Conservation (phyloP, 1,140 invertebrate species). For the Dinothrombium tinctorium region DNA sequence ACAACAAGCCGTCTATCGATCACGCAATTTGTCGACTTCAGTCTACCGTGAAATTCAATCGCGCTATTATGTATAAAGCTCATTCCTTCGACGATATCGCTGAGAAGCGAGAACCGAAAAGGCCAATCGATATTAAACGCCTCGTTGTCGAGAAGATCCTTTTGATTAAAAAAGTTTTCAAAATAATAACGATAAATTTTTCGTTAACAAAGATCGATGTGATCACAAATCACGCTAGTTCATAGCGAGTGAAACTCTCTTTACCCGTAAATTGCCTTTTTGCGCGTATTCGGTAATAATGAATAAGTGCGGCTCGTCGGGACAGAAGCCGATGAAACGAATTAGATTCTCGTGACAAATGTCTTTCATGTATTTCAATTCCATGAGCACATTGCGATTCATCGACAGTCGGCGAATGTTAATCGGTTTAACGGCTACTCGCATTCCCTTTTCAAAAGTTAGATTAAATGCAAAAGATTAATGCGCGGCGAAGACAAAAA, state of each 20-base stretch:
- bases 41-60: constrained; percentile 72
- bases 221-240: neutral
- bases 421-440: constrained; percentile 15
- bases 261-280: constrained; percentile 57
- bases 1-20: constrained; percentile 90
- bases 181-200: neutral
- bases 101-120: constrained; percentile 71
- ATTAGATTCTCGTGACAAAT: constrained; percentile 55
- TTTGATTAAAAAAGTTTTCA: neutral
- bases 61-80: constrained; percentile 69
- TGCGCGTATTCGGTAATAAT: constrained; percentile 82
- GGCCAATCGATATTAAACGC: constrained; percentile 75
- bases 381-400: constrained; percentile 14
- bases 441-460: constrained; percentile 6
- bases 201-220: too few species aligned
- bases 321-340: constrained; percentile 58
- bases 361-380: constrained; percentile 12
- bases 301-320: constrained; percentile 37
- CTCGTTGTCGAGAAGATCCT: constrained; percentile 79
- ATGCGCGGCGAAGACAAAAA: neutral
- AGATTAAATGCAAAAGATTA: neutral
- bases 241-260: neutral
- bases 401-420: constrained; percentile 12
- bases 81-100: constrained; percentile 50
- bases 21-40: constrained; percentile 93